These are phyloP conservation scores for Lepidurus couesii DNA, from an alignment of 1,140 invertebrate genomes.

Conservation along the genomic window DNA sequence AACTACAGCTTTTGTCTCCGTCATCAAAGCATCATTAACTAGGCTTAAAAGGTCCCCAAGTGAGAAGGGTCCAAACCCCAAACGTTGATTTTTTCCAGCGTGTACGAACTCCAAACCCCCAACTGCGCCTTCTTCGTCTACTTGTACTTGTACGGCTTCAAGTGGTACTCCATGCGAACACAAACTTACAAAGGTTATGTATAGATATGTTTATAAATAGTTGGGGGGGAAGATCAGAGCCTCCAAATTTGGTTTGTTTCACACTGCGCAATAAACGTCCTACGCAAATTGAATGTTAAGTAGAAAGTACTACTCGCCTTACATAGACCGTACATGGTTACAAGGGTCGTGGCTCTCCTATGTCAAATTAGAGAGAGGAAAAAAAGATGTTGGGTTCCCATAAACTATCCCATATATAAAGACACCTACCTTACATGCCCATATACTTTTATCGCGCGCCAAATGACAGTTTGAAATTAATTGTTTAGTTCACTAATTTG, in stretches of 20 bases:
- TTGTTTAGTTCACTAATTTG: too few relatives aligned
- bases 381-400: too few relatives aligned
- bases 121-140: neutral
- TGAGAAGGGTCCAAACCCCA: neutral
- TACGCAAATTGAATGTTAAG: conserved; percentile 16
- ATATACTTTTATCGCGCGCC: too few relatives aligned
- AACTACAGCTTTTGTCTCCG: neutral
- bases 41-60: neutral
- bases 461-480: too few relatives aligned
- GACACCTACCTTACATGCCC: too few relatives aligned
- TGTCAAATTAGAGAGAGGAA: too few relatives aligned
- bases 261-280: conserved; percentile 1
- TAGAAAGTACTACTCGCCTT: neutral
- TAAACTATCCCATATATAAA: too few relatives aligned
- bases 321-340: too few relatives aligned
- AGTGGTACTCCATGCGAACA: too few relatives aligned
- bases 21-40: conserved; percentile 15
- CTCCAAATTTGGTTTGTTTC: neutral
- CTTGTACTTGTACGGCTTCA: too few relatives aligned
- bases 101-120: neutral
- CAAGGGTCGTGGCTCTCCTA: too few relatives aligned
- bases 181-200: neutral
- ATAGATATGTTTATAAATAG: neutral
- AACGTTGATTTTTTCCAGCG: neutral
- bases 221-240: neutral